Evolutionary conservation across 2,888 invertebrate genomes (phyloP).

Genomic region (Notodonta dromedarius): DNA sequence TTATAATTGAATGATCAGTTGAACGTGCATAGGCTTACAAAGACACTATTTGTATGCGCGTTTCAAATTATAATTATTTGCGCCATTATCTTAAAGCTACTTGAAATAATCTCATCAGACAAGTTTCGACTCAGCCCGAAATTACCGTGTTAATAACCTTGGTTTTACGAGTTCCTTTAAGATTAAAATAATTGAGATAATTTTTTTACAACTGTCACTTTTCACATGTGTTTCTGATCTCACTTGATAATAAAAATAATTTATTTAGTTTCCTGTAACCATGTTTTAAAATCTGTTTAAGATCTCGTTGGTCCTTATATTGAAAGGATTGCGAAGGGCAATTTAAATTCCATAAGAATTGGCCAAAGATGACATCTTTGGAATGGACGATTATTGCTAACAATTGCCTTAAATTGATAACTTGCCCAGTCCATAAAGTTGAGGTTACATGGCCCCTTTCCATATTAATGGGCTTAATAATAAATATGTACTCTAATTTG

Average conservation of each 20-base stretch:
- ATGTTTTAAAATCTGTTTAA: no score
- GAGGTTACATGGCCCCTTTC: neutral
- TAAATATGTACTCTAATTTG: neutral
- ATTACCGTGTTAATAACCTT: neutral
- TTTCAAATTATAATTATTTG: neutral
- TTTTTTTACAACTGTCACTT: no score
- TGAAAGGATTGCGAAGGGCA: no score
- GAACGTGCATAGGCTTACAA: neutral
- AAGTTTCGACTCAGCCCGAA: neutral
- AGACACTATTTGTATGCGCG: neutral
- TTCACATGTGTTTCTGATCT: no score
- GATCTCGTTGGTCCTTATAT: no score
- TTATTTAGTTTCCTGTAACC: no score
- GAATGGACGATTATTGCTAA: neutral
- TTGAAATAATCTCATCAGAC: neutral
- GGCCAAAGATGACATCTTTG: no score
- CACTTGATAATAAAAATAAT: no score
- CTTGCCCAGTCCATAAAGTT: neutral
- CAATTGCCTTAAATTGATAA: neutral
- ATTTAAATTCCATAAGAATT: no score
- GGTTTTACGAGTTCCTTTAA: no score
- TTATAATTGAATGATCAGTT: no score
- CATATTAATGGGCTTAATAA: neutral
- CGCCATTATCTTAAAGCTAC: neutral
- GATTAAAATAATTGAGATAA: no score